Conservation (phyloP, 2,797 vertebrate genomes). For the Cossypha dichroa region DNA sequence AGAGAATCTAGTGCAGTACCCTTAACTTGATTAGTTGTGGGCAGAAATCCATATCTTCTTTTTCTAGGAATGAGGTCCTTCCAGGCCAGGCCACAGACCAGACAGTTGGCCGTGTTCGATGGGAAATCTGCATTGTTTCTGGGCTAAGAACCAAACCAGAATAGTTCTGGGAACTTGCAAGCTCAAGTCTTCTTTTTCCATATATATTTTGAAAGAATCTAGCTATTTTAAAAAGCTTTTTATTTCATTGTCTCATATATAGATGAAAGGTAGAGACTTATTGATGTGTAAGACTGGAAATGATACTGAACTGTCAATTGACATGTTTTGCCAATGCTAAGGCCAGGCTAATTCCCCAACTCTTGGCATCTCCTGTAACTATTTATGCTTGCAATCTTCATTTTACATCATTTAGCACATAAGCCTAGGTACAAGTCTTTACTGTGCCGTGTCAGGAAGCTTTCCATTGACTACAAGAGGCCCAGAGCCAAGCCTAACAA, state of each 20-base stretch:
- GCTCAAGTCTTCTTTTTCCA: not conserved
- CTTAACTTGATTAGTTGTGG: not conserved
- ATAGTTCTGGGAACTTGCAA: constrained; percentile 8
- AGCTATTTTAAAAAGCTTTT: not conserved
- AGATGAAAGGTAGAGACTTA: not conserved
- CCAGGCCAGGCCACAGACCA: constrained; percentile 4
- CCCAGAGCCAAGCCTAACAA: not conserved
- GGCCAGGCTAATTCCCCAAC: not conserved
- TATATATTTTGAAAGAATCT: not conserved
- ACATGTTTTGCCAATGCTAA: not conserved
- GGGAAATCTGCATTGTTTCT: constrained; percentile 6
- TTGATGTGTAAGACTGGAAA: not conserved
- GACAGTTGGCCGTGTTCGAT: not conserved
- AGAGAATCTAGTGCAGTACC: not conserved
- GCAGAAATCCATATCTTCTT: constrained; percentile 13
- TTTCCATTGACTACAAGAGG: not conserved
- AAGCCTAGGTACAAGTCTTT: not conserved
- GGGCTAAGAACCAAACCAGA: constrained; percentile 30
- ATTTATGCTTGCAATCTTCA: not conserved
- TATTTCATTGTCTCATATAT: not conserved
- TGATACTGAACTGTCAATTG: not conserved
- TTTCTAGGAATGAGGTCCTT: constrained; percentile 46
- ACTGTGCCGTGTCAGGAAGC: not conserved
- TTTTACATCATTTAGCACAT: not conserved
- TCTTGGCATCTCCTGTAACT: not conserved